Conservation (phyloP, 2,888 invertebrate genomes). For the Cosmia trapezina region DNA sequence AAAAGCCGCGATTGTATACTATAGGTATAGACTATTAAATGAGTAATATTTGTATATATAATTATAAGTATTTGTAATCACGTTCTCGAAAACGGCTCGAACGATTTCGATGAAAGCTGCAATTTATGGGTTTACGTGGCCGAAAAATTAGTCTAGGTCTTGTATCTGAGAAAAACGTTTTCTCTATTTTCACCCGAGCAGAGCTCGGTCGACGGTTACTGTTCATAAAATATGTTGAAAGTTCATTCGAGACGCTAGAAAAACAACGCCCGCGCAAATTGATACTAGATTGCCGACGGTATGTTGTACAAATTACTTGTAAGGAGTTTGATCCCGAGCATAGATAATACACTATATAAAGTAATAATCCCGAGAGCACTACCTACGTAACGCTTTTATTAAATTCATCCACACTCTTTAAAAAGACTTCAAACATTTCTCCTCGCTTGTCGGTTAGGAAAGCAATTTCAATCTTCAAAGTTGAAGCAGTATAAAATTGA, state of each 20-base stretch:
- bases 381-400: constrained; percentile 34
- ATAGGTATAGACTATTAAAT: too few relatives aligned
- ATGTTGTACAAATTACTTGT: constrained; percentile 36
- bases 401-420: constrained; percentile 32
- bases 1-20: constrained; percentile 31
- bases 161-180: too few relatives aligned
- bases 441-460: constrained; percentile 3
- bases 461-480: constrained; percentile 33
- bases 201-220: neutral
- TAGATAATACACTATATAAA: too few relatives aligned
- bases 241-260: constrained; percentile 20
- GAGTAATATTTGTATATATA: too few relatives aligned
- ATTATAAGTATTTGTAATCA: too few relatives aligned
- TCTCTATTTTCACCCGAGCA: too few relatives aligned
- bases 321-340: constrained; percentile 40
- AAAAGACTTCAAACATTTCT: constrained; percentile 18
- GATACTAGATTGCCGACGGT: constrained; percentile 32
- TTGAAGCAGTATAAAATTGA: constrained; percentile 13
- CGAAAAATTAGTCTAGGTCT: too few relatives aligned
- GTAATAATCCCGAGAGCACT: too few relatives aligned
- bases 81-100: too few relatives aligned
- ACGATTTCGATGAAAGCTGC: too few relatives aligned
- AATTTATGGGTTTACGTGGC: neutral
- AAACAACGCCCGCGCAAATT: constrained; percentile 43
- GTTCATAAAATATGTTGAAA: constrained; percentile 25